Evolutionary conservation across 2,797 vertebrate genomes (phyloP).

Genomic region (Malurus leucopterus): DNA sequence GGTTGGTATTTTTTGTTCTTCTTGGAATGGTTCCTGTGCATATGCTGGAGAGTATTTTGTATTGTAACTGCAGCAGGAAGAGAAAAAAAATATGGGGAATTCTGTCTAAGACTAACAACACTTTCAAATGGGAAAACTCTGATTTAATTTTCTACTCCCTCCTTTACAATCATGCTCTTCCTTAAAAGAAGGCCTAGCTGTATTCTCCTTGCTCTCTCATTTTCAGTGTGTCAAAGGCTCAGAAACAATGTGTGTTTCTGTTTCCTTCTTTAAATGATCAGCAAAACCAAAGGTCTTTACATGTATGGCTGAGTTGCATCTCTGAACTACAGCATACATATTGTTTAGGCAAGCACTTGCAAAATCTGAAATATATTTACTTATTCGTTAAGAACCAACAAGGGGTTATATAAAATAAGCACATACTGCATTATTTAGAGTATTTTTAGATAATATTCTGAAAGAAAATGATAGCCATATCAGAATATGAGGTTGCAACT

Average conservation of each 20-base stretch:
- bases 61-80: not conserved
- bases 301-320: not conserved
- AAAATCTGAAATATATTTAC: not conserved
- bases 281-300: not conserved
- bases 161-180: not conserved
- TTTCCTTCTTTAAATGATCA: not conserved
- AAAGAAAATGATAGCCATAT: not conserved
- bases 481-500: not conserved
- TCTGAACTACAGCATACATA: not conserved
- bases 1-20: constrained; percentile 1
- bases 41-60: not conserved
- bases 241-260: not conserved
- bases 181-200: not conserved
- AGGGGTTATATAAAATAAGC: not conserved
- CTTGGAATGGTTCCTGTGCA: not conserved
- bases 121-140: not conserved
- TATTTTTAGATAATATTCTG: not conserved
- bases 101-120: not conserved
- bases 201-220: not conserved
- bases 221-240: not conserved
- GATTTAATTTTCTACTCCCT: not conserved
- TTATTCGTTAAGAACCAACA: not conserved
- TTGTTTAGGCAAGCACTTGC: not conserved
- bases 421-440: not conserved
- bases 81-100: not conserved